phyloP scores from a whole-genome alignment of 2,888 invertebrate species.

The Drosophila mercatorum region DNA sequence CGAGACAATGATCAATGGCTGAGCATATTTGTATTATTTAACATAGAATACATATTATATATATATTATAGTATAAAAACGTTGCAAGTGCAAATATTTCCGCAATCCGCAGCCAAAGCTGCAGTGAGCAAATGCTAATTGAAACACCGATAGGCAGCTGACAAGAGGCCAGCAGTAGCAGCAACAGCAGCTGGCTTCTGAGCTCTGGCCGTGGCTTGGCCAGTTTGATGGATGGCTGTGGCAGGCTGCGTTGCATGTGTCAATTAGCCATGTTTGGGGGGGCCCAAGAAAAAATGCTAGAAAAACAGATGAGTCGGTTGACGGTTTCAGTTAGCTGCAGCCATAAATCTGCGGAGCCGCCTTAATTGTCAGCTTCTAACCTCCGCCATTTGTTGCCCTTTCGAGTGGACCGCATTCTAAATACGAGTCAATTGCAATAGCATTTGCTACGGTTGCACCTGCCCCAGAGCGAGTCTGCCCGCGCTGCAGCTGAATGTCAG shows the following conservation, averaged over 20 bases:
- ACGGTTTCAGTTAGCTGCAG: slow-evolving; percentile 24
- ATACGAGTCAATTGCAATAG: slow-evolving; percentile 41
- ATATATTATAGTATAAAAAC: slow-evolving; percentile 3
- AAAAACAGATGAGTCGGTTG: slow-evolving; percentile 13
- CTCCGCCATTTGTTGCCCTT: slow-evolving; percentile 75
- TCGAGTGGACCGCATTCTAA: slow-evolving; percentile 64
- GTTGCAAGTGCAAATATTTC: slow-evolving; percentile 48
- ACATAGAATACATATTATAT: slow-evolving; percentile 15
- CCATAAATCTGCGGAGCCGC: slow-evolving; percentile 44
- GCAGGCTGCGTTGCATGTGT: slow-evolving; percentile 33
- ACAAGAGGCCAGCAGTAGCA: slow-evolving; percentile 31
- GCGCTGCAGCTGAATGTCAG: slow-evolving; percentile 70
- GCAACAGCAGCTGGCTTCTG: slow-evolving; percentile 8
- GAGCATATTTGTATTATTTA: slow-evolving; percentile 20
- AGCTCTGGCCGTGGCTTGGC: slow-evolving; percentile 20
- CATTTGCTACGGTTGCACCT: slow-evolving; percentile 51
- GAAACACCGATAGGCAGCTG: slow-evolving; percentile 39
- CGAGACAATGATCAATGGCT: slow-evolving; percentile 44
- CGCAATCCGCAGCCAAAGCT: slow-evolving; percentile 59
- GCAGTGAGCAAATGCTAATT: slow-evolving; percentile 50
- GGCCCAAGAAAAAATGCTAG: background rate
- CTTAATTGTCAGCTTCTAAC: slow-evolving; percentile 58
- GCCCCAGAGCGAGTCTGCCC: slow-evolving; percentile 47
- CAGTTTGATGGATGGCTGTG: slow-evolving; percentile 33
- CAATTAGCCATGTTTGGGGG: slow-evolving; percentile 52